These are phyloP conservation scores for Pyrrhura leucotis DNA, from an alignment of 2,797 vertebrate genomes.

Conservation along the genomic window DNA sequence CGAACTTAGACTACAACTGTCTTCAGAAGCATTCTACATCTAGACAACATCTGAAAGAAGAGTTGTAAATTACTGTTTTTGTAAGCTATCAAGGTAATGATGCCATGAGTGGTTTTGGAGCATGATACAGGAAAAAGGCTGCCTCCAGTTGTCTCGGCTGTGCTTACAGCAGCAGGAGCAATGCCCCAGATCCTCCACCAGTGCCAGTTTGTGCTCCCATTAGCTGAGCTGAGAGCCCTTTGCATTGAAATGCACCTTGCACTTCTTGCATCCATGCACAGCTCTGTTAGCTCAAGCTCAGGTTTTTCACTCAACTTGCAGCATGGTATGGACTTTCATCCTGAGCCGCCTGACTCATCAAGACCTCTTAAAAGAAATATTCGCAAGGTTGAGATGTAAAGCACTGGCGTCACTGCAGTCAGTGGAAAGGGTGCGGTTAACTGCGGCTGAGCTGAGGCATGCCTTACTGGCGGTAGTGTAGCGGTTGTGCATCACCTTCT, in stretches of 20 bases:
- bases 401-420: accelerated
- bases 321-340: not conserved
- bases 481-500: accelerated
- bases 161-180: not conserved
- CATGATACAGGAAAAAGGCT: not conserved
- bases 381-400: not conserved
- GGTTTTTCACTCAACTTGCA: not conserved
- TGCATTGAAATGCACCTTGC: not conserved
- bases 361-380: not conserved
- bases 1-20: not conserved
- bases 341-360: not conserved
- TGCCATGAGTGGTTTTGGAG: not conserved
- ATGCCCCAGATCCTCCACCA: not conserved
- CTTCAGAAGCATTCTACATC: too few species aligned
- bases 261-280: not conserved
- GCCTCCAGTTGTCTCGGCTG: not conserved
- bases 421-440: accelerated
- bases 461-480: accelerated
- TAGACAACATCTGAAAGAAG: not conserved
- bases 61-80: not conserved
- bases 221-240: not conserved
- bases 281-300: not conserved
- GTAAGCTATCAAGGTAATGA: not conserved
- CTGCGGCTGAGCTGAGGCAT: accelerated
- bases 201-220: not conserved